Evolutionary conservation across 1,140 invertebrate species (phyloP).

Genomic region (Acromyrmex heyeri): DNA sequence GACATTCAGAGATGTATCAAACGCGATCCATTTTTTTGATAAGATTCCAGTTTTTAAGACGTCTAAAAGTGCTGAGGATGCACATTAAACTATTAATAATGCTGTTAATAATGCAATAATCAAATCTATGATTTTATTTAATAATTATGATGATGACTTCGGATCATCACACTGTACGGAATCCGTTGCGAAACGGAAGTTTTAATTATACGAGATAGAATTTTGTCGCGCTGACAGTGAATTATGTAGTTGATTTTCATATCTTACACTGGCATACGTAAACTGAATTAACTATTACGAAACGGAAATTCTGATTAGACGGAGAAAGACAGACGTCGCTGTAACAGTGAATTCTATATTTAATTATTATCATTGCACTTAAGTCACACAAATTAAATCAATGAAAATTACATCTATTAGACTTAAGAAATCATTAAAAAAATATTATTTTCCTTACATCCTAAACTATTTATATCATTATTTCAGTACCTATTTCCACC

Average conservation of each 20-base stretch:
- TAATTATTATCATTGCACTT: neutral
- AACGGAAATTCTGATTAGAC: slow-evolving; percentile 10
- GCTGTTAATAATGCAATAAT: slow-evolving; percentile 11
- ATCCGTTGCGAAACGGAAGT: neutral
- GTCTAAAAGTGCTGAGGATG: slow-evolving; percentile 22
- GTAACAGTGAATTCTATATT: neutral
- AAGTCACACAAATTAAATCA: neutral
- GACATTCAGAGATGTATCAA: slow-evolving; percentile 41
- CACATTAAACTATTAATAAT: slow-evolving; percentile 21
- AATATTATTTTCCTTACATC: neutral
- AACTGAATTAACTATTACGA: neutral
- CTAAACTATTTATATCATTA: neutral
- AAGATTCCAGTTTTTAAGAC: slow-evolving; percentile 16
- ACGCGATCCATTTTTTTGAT: slow-evolving; percentile 24
- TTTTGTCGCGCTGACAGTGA: neutral
- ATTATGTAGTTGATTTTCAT: slow-evolving; percentile 7
- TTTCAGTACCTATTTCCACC: neutral
- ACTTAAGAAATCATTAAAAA: neutral
- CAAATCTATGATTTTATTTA: slow-evolving; percentile 18
- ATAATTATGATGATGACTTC: neutral
- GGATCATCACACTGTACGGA: neutral
- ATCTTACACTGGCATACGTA: neutral
- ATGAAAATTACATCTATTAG: neutral
- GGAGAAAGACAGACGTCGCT: neutral
- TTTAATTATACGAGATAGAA: slow-evolving; percentile 11